Evolutionary conservation across 2,113 vertebrate genomes (phyloP).

Genomic region (Oostethus manadensis): DNA sequence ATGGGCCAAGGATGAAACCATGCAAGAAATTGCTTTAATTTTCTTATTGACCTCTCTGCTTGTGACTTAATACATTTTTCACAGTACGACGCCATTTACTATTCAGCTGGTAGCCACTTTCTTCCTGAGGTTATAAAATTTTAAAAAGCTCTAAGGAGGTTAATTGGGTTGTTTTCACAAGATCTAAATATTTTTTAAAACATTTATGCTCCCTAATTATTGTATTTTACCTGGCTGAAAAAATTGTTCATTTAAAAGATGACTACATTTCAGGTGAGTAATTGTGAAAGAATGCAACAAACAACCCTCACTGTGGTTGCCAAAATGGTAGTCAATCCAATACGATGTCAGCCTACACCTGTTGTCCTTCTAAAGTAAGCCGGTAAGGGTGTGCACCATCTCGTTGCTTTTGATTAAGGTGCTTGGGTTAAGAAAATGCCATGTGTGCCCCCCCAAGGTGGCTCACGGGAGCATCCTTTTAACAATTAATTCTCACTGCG

Average conservation of each 20-base stretch:
- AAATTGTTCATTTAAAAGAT: too few species aligned
- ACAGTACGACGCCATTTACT: constrained; percentile 3
- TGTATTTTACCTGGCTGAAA: constrained; percentile 31
- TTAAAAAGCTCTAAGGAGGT: constrained; percentile 24
- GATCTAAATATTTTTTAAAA: constrained; percentile 36
- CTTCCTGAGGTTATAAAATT: constrained; percentile 23
- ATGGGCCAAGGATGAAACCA: not conserved
- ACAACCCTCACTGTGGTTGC: too few species aligned
- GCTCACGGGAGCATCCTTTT: constrained; percentile 58
- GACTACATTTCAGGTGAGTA: not conserved
- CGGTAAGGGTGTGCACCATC: constrained; percentile 59
- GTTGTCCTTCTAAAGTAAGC: constrained; percentile 41
- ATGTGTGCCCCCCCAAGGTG: constrained; percentile 76
- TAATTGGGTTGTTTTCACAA: constrained; percentile 54
- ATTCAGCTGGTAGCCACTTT: constrained; percentile 3
- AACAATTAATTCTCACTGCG: constrained; percentile 80
- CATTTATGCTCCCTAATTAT: constrained; percentile 41
- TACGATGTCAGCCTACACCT: constrained; percentile 48
- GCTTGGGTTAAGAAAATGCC: constrained; percentile 80
- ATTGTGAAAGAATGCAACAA: not conserved
- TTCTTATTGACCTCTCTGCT: not conserved
- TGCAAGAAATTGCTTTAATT: not conserved
- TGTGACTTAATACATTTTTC: constrained; percentile 1
- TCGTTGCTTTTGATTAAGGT: constrained; percentile 81
- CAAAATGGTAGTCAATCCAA: constrained; percentile 24